phyloP scores from a whole-genome alignment of 2,113 vertebrate genomes.

The Chaetodon trifascialis region DNA sequence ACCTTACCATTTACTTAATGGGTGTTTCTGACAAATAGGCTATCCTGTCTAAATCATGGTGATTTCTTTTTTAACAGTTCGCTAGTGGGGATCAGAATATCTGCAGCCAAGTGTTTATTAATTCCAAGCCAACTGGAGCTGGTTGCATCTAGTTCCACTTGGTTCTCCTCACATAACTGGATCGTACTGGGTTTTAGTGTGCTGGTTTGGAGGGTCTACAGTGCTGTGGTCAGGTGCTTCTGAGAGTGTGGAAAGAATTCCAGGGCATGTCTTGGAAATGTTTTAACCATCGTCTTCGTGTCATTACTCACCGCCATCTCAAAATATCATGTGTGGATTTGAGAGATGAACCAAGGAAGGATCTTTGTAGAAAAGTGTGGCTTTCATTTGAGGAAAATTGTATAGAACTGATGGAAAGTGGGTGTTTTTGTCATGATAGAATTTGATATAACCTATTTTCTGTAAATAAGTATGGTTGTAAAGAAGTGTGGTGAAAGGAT shows the following conservation, averaged over 20 bases:
- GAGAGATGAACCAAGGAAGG: constrained; percentile 6
- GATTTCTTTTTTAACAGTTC: background rate
- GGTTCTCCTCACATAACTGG: constrained; percentile 11
- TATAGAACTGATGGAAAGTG: background rate
- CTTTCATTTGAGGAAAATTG: background rate
- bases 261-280: constrained; percentile 62
- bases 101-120: constrained; percentile 19
- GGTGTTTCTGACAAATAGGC: background rate
- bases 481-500: background rate
- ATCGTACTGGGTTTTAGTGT: constrained; percentile 27
- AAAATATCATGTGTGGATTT: constrained; percentile 40
- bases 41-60: background rate
- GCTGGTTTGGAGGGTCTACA: constrained; percentile 33
- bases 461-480: background rate
- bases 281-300: constrained; percentile 53
- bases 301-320: constrained; percentile 65
- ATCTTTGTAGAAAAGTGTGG: background rate
- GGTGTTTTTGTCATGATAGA: background rate
- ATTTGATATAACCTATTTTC: background rate
- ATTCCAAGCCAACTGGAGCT: constrained; percentile 3
- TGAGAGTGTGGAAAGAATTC: constrained; percentile 62
- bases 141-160: constrained; percentile 20
- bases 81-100: background rate
- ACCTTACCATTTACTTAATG: background rate
- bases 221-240: constrained; percentile 63